These are phyloP conservation scores for Cantharis rufa DNA, from an alignment of 2,888 invertebrate species.

Conservation along the genomic window DNA sequence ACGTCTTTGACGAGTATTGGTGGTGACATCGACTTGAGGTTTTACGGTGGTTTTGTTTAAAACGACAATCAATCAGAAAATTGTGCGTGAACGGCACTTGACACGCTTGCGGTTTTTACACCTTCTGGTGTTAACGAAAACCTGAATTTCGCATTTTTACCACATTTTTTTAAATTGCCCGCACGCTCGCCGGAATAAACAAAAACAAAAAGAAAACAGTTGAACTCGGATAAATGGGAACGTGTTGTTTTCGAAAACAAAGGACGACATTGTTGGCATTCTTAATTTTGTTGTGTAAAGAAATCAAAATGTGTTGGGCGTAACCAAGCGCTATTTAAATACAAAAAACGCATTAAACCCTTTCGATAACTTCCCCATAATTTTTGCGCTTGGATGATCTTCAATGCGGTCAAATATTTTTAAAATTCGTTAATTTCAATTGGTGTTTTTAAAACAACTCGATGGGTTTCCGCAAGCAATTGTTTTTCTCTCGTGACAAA, in stretches of 20 bases:
- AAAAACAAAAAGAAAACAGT: neutral
- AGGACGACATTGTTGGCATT: slow-evolving; percentile 13
- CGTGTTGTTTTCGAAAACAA: slow-evolving; percentile 22
- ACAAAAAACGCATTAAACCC: neutral
- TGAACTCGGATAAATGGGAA: slow-evolving; percentile 8
- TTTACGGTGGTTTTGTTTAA: neutral
- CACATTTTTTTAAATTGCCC: neutral
- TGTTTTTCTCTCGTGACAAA: neutral
- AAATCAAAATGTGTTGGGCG: neutral
- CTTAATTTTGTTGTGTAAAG: slow-evolving; percentile 11
- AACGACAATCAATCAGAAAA: neutral
- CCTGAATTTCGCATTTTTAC: neutral
- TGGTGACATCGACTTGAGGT: neutral
- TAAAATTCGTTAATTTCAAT: neutral
- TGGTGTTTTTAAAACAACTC: slow-evolving; percentile 3
- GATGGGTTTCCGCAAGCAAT: neutral
- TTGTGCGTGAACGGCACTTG: neutral
- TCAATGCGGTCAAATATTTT: neutral
- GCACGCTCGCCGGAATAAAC: neutral
- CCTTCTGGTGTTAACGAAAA: neutral
- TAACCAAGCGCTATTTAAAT: neutral
- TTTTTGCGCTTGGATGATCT: neutral
- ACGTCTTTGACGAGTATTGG: neutral
- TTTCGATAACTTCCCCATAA: neutral
- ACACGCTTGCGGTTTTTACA: neutral